A percentile compares a stretch with the other conserved stretches of the same genome.
phyloP scores from a whole-genome alignment of 2,888 invertebrate species.

The Latheticus oryzae region DNA sequence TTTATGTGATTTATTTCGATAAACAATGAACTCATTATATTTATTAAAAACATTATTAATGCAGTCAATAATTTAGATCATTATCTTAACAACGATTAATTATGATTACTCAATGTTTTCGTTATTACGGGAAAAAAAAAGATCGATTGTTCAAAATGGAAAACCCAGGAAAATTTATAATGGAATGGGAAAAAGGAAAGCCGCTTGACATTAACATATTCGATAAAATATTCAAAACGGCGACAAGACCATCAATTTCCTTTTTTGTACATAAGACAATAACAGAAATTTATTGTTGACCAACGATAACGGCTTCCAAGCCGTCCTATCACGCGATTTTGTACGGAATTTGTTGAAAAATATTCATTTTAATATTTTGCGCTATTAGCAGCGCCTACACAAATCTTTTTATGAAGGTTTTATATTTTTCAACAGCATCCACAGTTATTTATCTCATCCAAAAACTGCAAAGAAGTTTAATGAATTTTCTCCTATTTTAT shows the following conservation, averaged over 20 bases:
- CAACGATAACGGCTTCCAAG: not conserved
- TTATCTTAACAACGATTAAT: not conserved
- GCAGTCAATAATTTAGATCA: not conserved
- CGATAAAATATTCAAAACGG: conserved; percentile 14
- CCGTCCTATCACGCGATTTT: conserved; percentile 13
- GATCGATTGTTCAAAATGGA: not conserved
- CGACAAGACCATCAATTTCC: conserved; percentile 10
- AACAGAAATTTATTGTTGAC: conserved; percentile 14
- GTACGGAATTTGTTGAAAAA: not conserved
- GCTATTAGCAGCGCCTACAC: conserved; percentile 4
- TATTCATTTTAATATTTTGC: not conserved
- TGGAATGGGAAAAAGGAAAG: not conserved
- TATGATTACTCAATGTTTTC: no score
- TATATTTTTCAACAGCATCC: no score
- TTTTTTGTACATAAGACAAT: conserved; percentile 16
- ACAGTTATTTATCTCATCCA: no score
- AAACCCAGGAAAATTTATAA: not conserved
- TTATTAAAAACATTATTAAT: conserved; percentile 1
- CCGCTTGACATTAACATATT: conserved; percentile 9
- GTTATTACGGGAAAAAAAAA: no score
- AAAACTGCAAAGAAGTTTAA: no score
- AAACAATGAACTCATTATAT: conserved; percentile 1
- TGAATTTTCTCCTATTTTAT: no score
- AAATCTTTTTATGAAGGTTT: not conserved
- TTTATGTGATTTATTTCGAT: not conserved